Evolutionary conservation across 2,797 vertebrate genomes (phyloP), one percentile per base, ranked within the genome.

Genomic region (Clarias pachynema): DNA sequence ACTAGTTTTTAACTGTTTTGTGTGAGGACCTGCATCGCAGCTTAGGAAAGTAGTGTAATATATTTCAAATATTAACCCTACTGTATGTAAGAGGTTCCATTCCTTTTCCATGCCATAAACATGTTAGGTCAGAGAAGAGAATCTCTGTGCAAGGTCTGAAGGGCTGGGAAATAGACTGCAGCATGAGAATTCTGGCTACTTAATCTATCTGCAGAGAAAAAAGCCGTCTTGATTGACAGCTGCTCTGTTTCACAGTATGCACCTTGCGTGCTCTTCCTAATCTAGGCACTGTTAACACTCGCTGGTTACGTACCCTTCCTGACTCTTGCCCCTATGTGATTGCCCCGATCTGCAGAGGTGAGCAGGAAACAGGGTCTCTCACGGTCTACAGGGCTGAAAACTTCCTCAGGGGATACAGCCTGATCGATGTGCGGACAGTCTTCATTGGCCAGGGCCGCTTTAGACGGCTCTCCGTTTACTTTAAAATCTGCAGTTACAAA

Each of bases 341-440:
- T 97, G 94, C 97, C 95, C 94, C 97, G 97, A 94, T 99, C 97
- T 94, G 97, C 96, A 88, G 97, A 97, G 94, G 98, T 98, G 94
- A 99, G 97, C 96, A 99, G 97, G 97, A 99, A 99, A 95, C 97
- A 99, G 94, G 98, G 98, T 93, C 97, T 96, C 94, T 99, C 98
- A 94, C 96, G 96, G 95, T 99, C 98, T 88, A 96, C 95, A 91
- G 97, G 97, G 91, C 97, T 99, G 96, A 99, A 99, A 95, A 96
- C 97, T 94, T 99, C 98, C 95, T 99, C 98, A 24, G 98, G 98
- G 88, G 97, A 98, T 94, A 98, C 95, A 92, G 98, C 97, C 97
- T 99, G 98, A 97, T 99, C 98, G 95, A 99, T 99, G 93, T 99
- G 98, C 93, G 98, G 98, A 93, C 98, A 99, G 92, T 99, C 98